Conservation (phyloP, 30 jellyfish, hydroid and myxozoan genomes). For the Aurelia aurita complex sp. Pacific region DNA sequence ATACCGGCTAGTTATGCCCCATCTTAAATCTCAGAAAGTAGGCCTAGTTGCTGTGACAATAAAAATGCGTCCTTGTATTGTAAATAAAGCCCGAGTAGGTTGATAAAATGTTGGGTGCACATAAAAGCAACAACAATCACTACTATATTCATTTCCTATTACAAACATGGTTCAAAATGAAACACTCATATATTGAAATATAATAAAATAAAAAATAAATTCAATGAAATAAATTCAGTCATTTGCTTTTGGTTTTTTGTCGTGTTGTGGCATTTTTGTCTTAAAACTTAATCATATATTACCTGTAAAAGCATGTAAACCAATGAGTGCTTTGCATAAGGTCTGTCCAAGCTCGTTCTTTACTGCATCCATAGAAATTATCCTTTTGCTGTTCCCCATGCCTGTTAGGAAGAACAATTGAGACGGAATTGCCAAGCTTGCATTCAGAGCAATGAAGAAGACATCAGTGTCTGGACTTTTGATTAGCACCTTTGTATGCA, state of each 20-base stretch:
- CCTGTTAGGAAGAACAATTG: slow-evolving; percentile 38
- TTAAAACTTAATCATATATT: slow-evolving; percentile 7
- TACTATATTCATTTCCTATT: no score
- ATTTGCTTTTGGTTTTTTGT: no score
- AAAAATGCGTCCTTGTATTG: slow-evolving; percentile 3
- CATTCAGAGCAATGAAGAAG: slow-evolving; percentile 28
- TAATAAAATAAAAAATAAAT: no score
- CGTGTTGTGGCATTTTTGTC: no score
- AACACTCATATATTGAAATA: no score
- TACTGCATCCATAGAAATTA: slow-evolving; percentile 15
- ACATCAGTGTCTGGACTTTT: slow-evolving; percentile 59
- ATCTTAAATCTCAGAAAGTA: slow-evolving; percentile 4
- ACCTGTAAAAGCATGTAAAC: slow-evolving; percentile 64
- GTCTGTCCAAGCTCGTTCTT: slow-evolving; percentile 17
- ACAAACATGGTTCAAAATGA: neutral
- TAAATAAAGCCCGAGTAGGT: neutral
- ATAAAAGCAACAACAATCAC: neutral
- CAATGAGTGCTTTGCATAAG: slow-evolving; percentile 26
- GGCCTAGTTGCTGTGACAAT: neutral
- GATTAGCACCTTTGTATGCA: slow-evolving; percentile 22
- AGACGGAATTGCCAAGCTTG: neutral
- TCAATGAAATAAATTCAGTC: no score
- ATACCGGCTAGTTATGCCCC: neutral
- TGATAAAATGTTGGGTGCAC: slow-evolving; percentile 11
- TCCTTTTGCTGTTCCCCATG: neutral